phyloP scores from a whole-genome alignment of 2,888 invertebrate genomes.

The Brachynemurus nebulosus region DNA sequence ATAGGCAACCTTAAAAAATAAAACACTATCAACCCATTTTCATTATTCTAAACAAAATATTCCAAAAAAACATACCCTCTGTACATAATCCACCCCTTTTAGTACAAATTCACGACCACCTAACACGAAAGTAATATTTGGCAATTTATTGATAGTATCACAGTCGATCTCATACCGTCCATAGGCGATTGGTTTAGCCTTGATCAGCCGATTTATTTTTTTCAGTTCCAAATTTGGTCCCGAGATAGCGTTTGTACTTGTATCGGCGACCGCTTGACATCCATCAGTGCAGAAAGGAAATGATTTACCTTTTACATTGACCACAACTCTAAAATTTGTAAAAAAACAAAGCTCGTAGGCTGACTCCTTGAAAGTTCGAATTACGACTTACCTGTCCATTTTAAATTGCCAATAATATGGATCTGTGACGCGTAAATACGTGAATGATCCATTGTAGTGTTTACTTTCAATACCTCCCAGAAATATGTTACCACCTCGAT shows the following conservation, averaged over 20 bases:
- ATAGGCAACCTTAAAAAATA: slow-evolving; percentile 28
- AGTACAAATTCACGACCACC: slow-evolving; percentile 43
- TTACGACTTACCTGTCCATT: slow-evolving; percentile 41
- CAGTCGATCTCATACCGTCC: slow-evolving; percentile 38
- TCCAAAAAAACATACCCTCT: slow-evolving; percentile 27
- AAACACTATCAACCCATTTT: neutral
- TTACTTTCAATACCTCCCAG: slow-evolving; percentile 49
- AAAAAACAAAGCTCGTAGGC: slow-evolving; percentile 1
- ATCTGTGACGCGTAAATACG: slow-evolving; percentile 42
- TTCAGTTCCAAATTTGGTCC: slow-evolving; percentile 30
- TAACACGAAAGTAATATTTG: slow-evolving; percentile 42
- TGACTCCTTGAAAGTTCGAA: slow-evolving; percentile 1
- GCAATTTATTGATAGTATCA: slow-evolving; percentile 40
- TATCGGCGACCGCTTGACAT: slow-evolving; percentile 31
- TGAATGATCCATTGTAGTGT: slow-evolving; percentile 46
- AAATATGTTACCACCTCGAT: slow-evolving; percentile 40
- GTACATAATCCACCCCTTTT: slow-evolving; percentile 45
- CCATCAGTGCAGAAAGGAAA: slow-evolving; percentile 26
- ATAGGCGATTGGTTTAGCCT: slow-evolving; percentile 25
- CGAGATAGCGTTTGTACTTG: slow-evolving; percentile 30
- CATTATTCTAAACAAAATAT: slow-evolving; percentile 2
- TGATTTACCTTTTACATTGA: slow-evolving; percentile 19
- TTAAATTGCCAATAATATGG: slow-evolving; percentile 54
- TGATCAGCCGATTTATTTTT: slow-evolving; percentile 28
- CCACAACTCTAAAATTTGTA: slow-evolving; percentile 18